phyloP scores from a whole-genome alignment of 2,888 invertebrate genomes.

The Stenodema calcarata region DNA sequence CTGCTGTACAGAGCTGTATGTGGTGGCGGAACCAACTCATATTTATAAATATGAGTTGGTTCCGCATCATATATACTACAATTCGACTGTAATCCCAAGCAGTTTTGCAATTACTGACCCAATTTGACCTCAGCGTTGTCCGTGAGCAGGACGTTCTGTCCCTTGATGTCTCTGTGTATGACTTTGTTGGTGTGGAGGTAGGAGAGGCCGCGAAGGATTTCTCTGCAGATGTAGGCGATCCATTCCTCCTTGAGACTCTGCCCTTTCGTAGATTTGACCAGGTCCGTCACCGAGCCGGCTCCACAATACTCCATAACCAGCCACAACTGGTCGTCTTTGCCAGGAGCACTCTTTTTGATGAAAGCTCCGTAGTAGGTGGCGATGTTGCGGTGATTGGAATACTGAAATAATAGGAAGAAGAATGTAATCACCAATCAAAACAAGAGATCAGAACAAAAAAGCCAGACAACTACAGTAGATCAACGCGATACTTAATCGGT shows the following conservation, averaged over 20 bases:
- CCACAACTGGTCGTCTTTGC: constrained; percentile 99
- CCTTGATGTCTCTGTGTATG: constrained; percentile 99
- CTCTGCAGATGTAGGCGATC: constrained; percentile 99
- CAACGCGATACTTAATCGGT: too few species aligned
- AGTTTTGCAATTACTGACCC: constrained; percentile 65
- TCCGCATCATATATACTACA: too few species aligned
- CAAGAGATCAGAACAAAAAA: too few species aligned
- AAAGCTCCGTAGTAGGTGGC: constrained; percentile 99
- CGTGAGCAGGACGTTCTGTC: constrained; percentile 98
- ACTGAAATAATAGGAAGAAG: constrained; percentile 65
- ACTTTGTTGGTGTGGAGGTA: constrained; percentile 99
- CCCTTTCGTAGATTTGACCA: constrained; percentile 99
- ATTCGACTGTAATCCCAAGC: too few species aligned
- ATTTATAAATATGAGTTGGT: too few species aligned
- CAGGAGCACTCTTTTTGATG: constrained; percentile 97
- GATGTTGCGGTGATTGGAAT: constrained; percentile 98
- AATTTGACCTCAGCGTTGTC: constrained; percentile 99
- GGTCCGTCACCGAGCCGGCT: constrained; percentile 97
- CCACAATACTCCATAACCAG: constrained; percentile 99
- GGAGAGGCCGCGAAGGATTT: constrained; percentile 92
- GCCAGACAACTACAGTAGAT: too few species aligned
- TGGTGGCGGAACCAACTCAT: too few species aligned
- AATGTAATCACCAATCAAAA: neutral
- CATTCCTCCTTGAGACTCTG: constrained; percentile 98
- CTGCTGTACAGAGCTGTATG: too few species aligned